Evolutionary conservation across 2,113 vertebrate genomes (phyloP).

Genomic region (Cnemophilus loriae): DNA sequence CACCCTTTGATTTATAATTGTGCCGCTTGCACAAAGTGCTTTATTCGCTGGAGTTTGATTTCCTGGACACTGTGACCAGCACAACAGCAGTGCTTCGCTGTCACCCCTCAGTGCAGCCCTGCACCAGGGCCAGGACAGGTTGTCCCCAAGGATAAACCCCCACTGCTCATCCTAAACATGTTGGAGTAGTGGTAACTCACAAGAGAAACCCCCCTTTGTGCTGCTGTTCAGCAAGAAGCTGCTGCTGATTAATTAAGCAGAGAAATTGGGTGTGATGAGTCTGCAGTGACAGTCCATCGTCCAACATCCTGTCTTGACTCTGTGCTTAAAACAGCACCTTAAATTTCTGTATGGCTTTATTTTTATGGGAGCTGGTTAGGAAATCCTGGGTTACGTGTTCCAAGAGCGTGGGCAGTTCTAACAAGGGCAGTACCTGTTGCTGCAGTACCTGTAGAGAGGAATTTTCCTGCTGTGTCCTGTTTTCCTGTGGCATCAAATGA

Average conservation of each 20-base stretch:
- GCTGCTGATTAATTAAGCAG: neutral
- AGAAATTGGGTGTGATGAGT: neutral
- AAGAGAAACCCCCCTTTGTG: fast-evolving
- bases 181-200: neutral
- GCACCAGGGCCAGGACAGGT: neutral
- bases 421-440: neutral
- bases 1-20: neutral
- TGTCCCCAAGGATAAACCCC: neutral
- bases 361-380: neutral
- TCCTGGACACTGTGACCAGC: neutral
- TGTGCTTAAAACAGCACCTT: neutral
- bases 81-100: neutral
- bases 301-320: neutral
- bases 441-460: neutral
- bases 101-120: neutral
- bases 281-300: neutral
- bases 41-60: neutral
- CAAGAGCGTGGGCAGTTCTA: neutral
- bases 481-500: neutral
- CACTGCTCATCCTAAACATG: fast-evolving
- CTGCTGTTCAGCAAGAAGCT: neutral
- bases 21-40: neutral
- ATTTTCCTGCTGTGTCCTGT: fast-evolving
- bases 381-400: neutral
- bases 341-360: neutral